These are phyloP conservation scores for Mesoligia furuncula DNA, from an alignment of 2,888 invertebrate species.

Conservation along the genomic window DNA sequence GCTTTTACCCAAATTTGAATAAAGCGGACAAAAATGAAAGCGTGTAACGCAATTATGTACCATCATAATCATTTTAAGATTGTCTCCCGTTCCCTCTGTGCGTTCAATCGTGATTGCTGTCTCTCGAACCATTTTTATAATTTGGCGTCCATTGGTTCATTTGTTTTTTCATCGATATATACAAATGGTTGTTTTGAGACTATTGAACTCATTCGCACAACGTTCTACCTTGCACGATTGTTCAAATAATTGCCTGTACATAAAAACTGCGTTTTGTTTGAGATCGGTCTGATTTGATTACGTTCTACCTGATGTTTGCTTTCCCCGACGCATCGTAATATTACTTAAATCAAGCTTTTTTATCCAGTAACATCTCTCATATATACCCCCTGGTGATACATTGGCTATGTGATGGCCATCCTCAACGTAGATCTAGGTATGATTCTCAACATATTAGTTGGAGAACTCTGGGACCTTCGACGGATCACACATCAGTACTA, in stretches of 20 bases:
- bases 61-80: constrained; percentile 44
- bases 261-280: constrained; percentile 19
- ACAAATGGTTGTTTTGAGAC: background rate
- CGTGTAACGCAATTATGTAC: constrained; percentile 38
- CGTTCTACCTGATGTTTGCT: background rate
- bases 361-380: background rate
- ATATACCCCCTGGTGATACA: too few species aligned
- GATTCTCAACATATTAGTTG: background rate
- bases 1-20: constrained; percentile 20
- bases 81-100: constrained; percentile 20
- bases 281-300: constrained; percentile 10
- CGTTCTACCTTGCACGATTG: background rate
- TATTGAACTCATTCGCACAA: background rate
- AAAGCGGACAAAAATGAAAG: constrained; percentile 26
- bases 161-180: background rate
- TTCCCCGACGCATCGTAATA: background rate
- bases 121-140: constrained; percentile 21
- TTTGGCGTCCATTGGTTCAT: background rate
- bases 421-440: background rate
- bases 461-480: background rate
- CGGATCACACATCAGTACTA: background rate
- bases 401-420: background rate
- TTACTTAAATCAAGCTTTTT: background rate
- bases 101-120: constrained; percentile 39
- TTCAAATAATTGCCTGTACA: background rate